These are phyloP conservation scores for Megalonaias nervosa DNA, from an alignment of 1,140 invertebrate species.

Conservation along the genomic window DNA sequence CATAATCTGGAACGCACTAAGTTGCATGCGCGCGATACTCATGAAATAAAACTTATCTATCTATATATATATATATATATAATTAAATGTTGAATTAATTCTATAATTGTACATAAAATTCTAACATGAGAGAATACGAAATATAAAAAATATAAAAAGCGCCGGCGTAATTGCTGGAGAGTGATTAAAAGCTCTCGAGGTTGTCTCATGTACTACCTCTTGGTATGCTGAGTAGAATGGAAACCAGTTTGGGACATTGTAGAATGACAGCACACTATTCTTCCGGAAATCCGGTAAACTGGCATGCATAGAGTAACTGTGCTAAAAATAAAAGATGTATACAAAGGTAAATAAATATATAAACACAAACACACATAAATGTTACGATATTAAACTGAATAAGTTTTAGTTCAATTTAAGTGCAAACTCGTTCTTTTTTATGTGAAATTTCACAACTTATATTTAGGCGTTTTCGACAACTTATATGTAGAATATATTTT, in stretches of 20 bases:
- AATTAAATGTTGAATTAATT: no score
- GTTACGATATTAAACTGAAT: neutral
- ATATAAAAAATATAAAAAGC: no score
- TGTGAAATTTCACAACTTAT: neutral
- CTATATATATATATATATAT: no score
- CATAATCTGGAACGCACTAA: no score
- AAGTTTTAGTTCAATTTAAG: no score
- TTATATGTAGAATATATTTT: neutral
- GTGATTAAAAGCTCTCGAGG: no score
- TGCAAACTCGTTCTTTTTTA: no score
- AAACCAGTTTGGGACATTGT: conserved; percentile 67
- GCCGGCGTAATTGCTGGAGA: no score
- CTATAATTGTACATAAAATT: no score
- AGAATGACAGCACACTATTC: conserved; percentile 53
- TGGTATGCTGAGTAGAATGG: conserved; percentile 69
- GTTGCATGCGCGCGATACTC: no score
- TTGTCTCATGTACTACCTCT: conserved; percentile 55
- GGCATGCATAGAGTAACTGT: conserved; percentile 45
- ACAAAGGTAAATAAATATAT: neutral
- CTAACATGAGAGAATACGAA: no score
- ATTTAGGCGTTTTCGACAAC: neutral
- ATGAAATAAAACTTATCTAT: no score
- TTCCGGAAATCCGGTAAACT: conserved; percentile 59
- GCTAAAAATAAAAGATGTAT: conserved; percentile 28
- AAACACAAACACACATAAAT: neutral